A percentile compares a stretch with the other conserved stretches of the same genome.
Conservation (phyloP, 2,797 vertebrate genomes). For the Prunella strophiata region DNA sequence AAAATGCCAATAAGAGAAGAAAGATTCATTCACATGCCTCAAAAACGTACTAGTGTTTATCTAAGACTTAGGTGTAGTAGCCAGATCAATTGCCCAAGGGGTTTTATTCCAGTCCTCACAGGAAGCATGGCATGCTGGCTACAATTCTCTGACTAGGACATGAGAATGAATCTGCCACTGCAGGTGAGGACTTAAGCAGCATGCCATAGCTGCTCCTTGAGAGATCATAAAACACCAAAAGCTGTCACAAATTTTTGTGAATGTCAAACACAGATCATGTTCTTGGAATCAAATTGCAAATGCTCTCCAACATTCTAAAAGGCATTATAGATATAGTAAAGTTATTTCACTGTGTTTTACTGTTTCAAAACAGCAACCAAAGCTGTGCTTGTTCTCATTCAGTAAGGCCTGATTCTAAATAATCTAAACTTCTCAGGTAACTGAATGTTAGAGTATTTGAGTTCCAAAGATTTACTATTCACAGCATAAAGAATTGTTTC, state of each 20-base stretch:
- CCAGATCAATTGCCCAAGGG: neutral
- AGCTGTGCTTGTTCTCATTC: neutral
- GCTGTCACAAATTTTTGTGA: neutral
- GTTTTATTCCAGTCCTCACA: neutral
- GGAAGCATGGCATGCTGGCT: neutral
- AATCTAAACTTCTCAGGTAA: neutral
- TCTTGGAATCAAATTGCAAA: neutral
- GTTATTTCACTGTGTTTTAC: neutral
- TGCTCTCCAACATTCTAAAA: neutral
- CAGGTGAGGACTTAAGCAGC: neutral
- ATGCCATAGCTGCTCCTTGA: neutral
- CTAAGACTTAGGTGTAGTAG: neutral
- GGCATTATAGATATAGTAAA: neutral
- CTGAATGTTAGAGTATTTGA: neutral
- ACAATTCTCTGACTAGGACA: neutral
- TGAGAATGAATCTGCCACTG: neutral
- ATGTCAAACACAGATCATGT: neutral
- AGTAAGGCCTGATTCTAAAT: neutral
- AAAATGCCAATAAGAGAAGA: neutral
- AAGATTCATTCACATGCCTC: neutral
- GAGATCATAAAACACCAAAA: neutral
- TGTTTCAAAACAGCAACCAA: neutral
- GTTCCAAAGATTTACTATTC: slow-evolving; percentile 8
- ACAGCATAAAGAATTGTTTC: slow-evolving; percentile 45
- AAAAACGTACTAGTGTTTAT: neutral